Percentiles rank a stretch among this genome's conserved stretches.
Conservation (phyloP, 2,797 vertebrate genomes). For the Parotocinclus haroldoi region DNA sequence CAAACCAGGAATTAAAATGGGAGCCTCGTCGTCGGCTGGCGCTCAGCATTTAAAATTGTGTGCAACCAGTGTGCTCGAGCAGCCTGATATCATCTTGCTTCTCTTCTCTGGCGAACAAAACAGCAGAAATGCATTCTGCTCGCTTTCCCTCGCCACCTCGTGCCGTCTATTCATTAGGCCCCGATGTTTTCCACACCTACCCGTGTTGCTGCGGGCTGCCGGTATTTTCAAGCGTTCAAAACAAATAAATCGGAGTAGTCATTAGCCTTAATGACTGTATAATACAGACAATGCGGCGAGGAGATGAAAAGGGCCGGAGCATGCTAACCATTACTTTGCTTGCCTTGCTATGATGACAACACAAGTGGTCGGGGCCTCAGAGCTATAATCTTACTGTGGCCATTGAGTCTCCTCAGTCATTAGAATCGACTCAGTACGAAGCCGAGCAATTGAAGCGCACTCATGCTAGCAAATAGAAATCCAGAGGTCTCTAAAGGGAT, state of each 20-base stretch:
- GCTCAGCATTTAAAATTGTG: slow-evolving; percentile 8
- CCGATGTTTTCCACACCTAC: slow-evolving; percentile 39
- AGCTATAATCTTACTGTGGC: slow-evolving; percentile 54
- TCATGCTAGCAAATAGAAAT: slow-evolving; percentile 47
- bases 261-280: slow-evolving; percentile 54
- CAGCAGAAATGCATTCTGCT: slow-evolving; percentile 24
- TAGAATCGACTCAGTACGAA: slow-evolving; percentile 52
- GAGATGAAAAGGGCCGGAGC: slow-evolving; percentile 39
- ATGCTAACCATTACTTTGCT: slow-evolving; percentile 50
- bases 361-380: slow-evolving; percentile 44
- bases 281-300: slow-evolving; percentile 41
- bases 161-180: slow-evolving; percentile 1
- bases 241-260: slow-evolving; percentile 48
- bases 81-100: slow-evolving; percentile 23
- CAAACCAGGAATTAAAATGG: slow-evolving; percentile 29
- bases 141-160: slow-evolving; percentile 11
- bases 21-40: slow-evolving; percentile 1
- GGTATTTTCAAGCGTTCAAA: slow-evolving; percentile 39
- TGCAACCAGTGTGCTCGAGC: slow-evolving; percentile 5
- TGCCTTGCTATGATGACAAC: slow-evolving; percentile 46
- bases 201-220: slow-evolving; percentile 28
- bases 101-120: slow-evolving; percentile 24
- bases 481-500: slow-evolving; percentile 30
- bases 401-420: slow-evolving; percentile 50
- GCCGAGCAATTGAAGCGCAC: slow-evolving; percentile 47